A percentile compares a stretch with the other conserved stretches of the same genome.
Evolutionary conservation across 30 jellyfish, hydroid and myxozoan species (phyloP).

Genomic region (Hydra vulgaris): DNA sequence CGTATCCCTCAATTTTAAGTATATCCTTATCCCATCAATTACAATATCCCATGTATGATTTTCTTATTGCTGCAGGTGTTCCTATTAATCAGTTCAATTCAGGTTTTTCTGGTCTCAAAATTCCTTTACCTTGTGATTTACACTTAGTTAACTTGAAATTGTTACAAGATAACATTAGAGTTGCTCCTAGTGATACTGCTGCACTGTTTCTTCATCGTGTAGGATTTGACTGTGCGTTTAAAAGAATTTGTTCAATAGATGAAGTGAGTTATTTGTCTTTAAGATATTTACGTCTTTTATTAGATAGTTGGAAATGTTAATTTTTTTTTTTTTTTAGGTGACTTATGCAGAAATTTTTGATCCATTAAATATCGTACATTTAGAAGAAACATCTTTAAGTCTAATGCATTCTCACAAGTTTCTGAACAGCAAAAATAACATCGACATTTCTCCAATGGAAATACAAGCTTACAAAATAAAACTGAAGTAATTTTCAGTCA

Average conservation of each 20-base stretch:
- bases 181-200: slow-evolving; percentile 39
- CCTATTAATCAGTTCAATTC: slow-evolving; percentile 21
- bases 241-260: slow-evolving; percentile 35
- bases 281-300: too few species aligned
- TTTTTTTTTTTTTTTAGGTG: slow-evolving; percentile 30
- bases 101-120: slow-evolving; percentile 43
- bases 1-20: slow-evolving; percentile 71
- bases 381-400: slow-evolving; percentile 68
- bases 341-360: slow-evolving; percentile 55
- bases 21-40: slow-evolving; percentile 40
- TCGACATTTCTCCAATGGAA: slow-evolving; percentile 77
- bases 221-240: slow-evolving; percentile 69
- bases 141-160: slow-evolving; percentile 66
- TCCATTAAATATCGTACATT: slow-evolving; percentile 32
- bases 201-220: slow-evolving; percentile 63
- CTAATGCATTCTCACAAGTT: slow-evolving; percentile 43
- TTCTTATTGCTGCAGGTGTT: slow-evolving; percentile 30
- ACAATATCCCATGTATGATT: slow-evolving; percentile 61
- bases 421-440: slow-evolving; percentile 10
- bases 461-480: slow-evolving; percentile 59
- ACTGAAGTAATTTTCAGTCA: too few species aligned
- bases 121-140: slow-evolving; percentile 77
- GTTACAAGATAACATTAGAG: slow-evolving; percentile 24
- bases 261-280: slow-evolving; percentile 34
- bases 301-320: too few species aligned